These are phyloP conservation scores for Vulpes vulpes DNA, from an alignment of 2,113 vertebrate genomes.

Conservation along the genomic window DNA sequence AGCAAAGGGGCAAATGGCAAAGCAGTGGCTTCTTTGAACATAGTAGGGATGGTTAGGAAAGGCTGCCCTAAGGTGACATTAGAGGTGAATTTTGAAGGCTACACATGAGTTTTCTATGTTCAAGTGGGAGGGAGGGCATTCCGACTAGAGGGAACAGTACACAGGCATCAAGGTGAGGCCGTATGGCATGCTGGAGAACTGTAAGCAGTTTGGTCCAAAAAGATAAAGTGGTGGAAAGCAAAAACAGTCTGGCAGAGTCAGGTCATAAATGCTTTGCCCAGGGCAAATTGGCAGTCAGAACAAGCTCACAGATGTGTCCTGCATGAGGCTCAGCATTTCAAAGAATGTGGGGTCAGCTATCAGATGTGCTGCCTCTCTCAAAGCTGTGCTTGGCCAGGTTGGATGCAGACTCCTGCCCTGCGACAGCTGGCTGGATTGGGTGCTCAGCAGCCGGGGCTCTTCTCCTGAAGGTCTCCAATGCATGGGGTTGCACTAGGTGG, in stretches of 20 bases:
- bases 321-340: neutral
- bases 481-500: neutral
- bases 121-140: neutral
- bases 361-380: neutral
- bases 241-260: neutral
- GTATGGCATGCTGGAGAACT: fast-evolving
- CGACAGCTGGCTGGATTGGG: neutral
- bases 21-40: neutral
- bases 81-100: neutral
- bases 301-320: neutral
- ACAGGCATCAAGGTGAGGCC: neutral
- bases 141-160: neutral
- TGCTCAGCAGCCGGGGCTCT: fast-evolving
- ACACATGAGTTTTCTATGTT: neutral
- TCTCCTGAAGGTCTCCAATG: neutral
- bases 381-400: neutral
- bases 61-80: neutral
- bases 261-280: neutral
- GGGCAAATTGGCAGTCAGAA: neutral
- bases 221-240: neutral
- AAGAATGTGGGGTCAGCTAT: neutral
- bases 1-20: neutral
- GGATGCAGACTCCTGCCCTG: neutral
- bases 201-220: neutral
- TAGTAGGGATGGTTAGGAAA: neutral